Evolutionary conservation across 2,797 vertebrate genomes (phyloP), one percentile per base, ranked within the genome.

Genomic region (Coregonus suidteri): DNA sequence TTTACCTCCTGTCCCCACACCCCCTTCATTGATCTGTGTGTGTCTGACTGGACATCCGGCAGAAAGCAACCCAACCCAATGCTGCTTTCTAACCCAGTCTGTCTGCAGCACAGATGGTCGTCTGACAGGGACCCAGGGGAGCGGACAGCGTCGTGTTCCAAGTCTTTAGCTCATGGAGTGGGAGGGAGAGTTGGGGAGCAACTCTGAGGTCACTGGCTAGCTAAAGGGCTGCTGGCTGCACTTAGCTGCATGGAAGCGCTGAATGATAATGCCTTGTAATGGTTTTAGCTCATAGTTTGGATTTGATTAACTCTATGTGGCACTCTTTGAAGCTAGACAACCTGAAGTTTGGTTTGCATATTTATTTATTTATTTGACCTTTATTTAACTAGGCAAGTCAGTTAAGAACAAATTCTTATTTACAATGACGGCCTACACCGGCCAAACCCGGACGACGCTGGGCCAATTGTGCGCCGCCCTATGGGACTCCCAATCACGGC

Each of bases 201-300:
- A 69, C 73, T 76, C 82, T 16, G 0, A 59, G 11, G 79, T 81
- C 80, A 77, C 84, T 79, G 41, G 41, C 41, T 47, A 47, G 41
- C 41, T 47, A 11, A 47, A 47, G 41, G 41, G 41, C 41, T 0
- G 3, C 78, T 76, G 86, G 82, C 80, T 80, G 69, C 34, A 6
- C 75, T 78, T 68, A 78, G 80, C 71, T 11, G 66, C 6, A 4
- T 51, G 41, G 79, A 83, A 14, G 4, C 25, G 73, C 71, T 77
- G 64, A 80, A 80, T 79, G 76, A 79, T 82, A 78, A 88, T 77
- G 75, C 75, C 79, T 76, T 53, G 51, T 86, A 84, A 86, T 77
- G 75, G 47, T 30, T 35, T 53, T 11, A 11, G 9, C 9, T 11
- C 41, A 11, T 47, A 11, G 41, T 3, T 76, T 85, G 73, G 84